These are phyloP conservation scores for Euzophera pinguis DNA, from an alignment of 2,888 invertebrate species.

Conservation along the genomic window DNA sequence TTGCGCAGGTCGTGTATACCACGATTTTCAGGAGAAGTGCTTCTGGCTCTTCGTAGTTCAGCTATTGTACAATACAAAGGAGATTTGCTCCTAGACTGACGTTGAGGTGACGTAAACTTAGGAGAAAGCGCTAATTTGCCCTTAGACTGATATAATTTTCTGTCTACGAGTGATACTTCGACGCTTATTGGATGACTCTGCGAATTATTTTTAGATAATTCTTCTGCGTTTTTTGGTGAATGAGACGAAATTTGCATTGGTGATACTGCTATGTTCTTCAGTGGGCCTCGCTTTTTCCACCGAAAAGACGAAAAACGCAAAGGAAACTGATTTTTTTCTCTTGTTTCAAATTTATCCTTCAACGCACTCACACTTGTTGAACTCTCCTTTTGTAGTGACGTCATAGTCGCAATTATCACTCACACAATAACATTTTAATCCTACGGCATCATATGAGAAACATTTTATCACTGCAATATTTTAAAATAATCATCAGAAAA, in stretches of 20 bases:
- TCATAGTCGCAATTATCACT: constrained; percentile 11
- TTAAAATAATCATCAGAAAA: neutral
- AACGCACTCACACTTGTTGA: neutral
- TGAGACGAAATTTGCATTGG: too few species aligned
- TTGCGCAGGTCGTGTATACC: neutral
- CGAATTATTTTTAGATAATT: neutral
- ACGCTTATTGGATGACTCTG: neutral
- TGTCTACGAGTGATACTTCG: neutral
- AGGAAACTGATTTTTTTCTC: neutral
- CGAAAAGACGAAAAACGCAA: neutral
- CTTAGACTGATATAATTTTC: neutral
- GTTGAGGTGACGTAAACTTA: neutral
- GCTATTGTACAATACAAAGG: neutral
- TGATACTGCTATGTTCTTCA: too few species aligned
- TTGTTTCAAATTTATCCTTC: constrained; percentile 3
- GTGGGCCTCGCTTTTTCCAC: too few species aligned
- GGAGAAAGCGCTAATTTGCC: neutral
- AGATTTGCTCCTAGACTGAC: neutral
- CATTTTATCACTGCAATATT: constrained; percentile 11
- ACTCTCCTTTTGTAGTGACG: neutral
- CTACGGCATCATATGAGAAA: neutral
- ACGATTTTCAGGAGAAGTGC: neutral
- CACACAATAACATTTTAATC: neutral
- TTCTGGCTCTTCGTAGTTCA: neutral
- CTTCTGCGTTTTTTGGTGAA: neutral